phyloP scores from a whole-genome alignment of 2,888 invertebrate genomes.

The Sussaba pulchella region DNA sequence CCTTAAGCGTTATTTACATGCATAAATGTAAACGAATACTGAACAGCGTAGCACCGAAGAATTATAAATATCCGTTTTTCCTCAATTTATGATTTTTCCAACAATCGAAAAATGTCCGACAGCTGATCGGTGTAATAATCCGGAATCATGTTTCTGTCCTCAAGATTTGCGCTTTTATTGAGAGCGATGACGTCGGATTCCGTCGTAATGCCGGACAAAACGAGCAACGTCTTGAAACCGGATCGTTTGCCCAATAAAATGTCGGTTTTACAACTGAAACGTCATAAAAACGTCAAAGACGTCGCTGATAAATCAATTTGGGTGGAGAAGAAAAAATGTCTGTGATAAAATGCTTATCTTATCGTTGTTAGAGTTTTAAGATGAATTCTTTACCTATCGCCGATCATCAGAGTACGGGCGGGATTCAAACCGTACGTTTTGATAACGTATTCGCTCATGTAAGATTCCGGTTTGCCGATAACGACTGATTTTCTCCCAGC shows the following conservation, averaged over 20 bases:
- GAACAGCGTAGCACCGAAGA: neutral
- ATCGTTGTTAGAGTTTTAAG: neutral
- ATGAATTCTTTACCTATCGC: slow-evolving; percentile 89
- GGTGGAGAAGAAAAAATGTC: neutral
- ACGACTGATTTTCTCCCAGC: slow-evolving; percentile 91
- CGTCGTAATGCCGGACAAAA: slow-evolving; percentile 92
- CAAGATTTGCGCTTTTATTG: slow-evolving; percentile 75
- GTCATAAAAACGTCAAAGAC: neutral
- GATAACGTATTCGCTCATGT: slow-evolving; percentile 90
- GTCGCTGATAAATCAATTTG: neutral
- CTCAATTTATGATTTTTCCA: slow-evolving; percentile 37
- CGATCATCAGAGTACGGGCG: slow-evolving; percentile 94
- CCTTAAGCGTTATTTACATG: neutral
- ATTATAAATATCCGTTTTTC: slow-evolving; percentile 1
- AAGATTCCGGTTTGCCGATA: slow-evolving; percentile 95
- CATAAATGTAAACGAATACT: slow-evolving; percentile 9
- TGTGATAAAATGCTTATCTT: neutral
- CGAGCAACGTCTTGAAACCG: slow-evolving; percentile 95
- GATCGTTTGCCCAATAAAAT: slow-evolving; percentile 95
- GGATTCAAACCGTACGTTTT: slow-evolving; percentile 92
- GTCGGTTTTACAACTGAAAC: slow-evolving; percentile 92
- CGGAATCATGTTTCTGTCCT: slow-evolving; percentile 80
- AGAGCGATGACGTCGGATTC: slow-evolving; percentile 86
- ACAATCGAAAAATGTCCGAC: slow-evolving; percentile 77
- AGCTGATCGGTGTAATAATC: slow-evolving; percentile 83